These are phyloP conservation scores for Nemapogon koenigi DNA, from an alignment of 2,888 invertebrate species.

Conservation along the genomic window DNA sequence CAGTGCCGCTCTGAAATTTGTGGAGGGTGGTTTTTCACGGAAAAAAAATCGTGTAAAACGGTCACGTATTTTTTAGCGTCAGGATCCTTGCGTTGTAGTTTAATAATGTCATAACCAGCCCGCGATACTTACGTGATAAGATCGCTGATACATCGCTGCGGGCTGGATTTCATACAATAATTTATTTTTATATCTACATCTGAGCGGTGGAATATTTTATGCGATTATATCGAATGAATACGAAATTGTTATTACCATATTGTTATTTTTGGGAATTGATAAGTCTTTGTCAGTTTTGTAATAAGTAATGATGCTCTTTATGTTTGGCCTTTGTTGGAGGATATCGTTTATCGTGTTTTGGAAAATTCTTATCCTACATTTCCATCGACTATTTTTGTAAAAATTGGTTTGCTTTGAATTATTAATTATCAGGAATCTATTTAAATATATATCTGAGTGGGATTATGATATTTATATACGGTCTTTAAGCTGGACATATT, in stretches of 20 bases:
- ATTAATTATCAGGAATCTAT: too few relatives aligned
- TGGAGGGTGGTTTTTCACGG: conserved; percentile 50
- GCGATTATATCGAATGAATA: conserved; percentile 34
- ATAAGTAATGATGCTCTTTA: conserved; percentile 7
- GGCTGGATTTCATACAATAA: conserved; percentile 41
- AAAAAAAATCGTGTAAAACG: conserved; percentile 46
- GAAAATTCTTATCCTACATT: too few relatives aligned
- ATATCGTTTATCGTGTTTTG: too few relatives aligned
- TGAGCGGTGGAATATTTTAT: conserved; percentile 36
- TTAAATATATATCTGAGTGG: too few relatives aligned
- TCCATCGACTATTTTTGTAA: too few relatives aligned
- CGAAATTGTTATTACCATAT: conserved; percentile 25
- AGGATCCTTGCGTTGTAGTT: conserved; percentile 39
- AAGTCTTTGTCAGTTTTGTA: conserved; percentile 2
- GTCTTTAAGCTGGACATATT: too few relatives aligned
- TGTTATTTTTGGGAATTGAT: conserved; percentile 6
- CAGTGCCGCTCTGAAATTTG: conserved; percentile 57
- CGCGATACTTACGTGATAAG: conserved; percentile 34
- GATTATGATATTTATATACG: too few relatives aligned
- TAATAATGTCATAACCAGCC: conserved; percentile 56
- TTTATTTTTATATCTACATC: conserved; percentile 4
- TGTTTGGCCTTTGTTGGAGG: too few relatives aligned
- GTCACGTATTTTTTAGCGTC: conserved; percentile 59
- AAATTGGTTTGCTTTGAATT: too few relatives aligned
- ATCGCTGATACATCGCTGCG: conserved; percentile 39